Evolutionary conservation across 2,888 invertebrate genomes (phyloP), one percentile per base, ranked within the genome.

Genomic region (Crossocerus cetratus): DNA sequence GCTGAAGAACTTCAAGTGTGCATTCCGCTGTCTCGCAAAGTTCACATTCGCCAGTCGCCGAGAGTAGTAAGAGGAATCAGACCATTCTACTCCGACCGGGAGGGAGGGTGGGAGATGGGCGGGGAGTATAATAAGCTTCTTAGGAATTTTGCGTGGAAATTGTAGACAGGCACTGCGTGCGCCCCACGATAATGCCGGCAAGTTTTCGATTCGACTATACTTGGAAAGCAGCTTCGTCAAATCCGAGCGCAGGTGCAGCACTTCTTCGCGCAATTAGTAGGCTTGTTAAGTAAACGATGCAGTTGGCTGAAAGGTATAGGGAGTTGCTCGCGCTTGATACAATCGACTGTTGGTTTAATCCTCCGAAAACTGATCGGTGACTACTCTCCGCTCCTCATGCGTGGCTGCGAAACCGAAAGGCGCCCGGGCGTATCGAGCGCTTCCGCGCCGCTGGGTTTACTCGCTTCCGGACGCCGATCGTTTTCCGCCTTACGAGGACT

Each of bases 401-500:
- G 0, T 21, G 44, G 58, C 54, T 64, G 61, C 32, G 32, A 49
- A 16, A 61, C 59, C 69, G 75, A 75, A 76, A 73, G 70, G 69
- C 61, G 69, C 71, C 69, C 67, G 71, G 68, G 65, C 76, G 83
- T 84, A 84, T 82, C 81, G 77, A 83, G 56, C 77, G 77, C 79
- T 84, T 78, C 74, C 75, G 81, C 74, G 65, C 80, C 72, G 71
- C 73, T 74, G 84, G 73, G 68, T 84, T 76, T 74, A 74, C 73
- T 62, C 72, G 82, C 80, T 77, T 83, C 75, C 75, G 78, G 68
- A 81, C 82, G 82, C 81, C 81, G 76, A 78, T 77, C 76, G 72
- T 65, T 75, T 76, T 74, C 77, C 63, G 69, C 68, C 74, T 65
- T 71, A 69, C 77, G 74, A 67, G 69, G 56, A 74, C 3, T 16